Base-by-base conservation (phyloP, 2,113 vertebrate genomes). In the Halcyon malimbica region DNA sequence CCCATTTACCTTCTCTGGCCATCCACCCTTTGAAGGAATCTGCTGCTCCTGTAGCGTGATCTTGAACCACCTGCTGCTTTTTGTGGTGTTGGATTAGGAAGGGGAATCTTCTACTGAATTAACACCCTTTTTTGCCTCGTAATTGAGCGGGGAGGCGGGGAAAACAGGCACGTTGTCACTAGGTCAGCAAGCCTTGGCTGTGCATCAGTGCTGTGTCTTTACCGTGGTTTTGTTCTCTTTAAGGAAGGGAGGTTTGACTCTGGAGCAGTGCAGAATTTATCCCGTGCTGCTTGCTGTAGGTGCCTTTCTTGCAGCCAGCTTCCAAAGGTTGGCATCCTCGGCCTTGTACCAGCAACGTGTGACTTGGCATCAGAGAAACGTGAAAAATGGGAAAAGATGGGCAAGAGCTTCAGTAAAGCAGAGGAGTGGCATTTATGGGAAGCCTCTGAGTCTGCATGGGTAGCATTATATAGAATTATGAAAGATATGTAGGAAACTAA, bases 401-500 rank as follows among this genome's bases (percentile, higher is more conserved):
- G 39, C n/a, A 46, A 50, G 57, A 57, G 35, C 78, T 57, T 28
- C 41, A 5, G 53, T n/a, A 28, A 14, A 75, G 63, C 59, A 4
- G 1, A 78, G 29, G 68, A 88, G 54, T 67, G 86, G 69, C 21
- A 2, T 70, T 83, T 50, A 11, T 35, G 35, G 31, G 73, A 35
- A 71, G 57, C 37, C 68, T 42, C 0, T 39, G 82, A 75, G 88
- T 71, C 62, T 51, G 23, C 46, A 13, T 4, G 29, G 60, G 8
- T 17, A 7, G 42, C 50, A 35, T 83, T 59, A 9, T 23, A 7
- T 5, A 67, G 87, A 83, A 56, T 92, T 93, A 59, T 54, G 90
- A 90, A 94, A 88, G 67, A 11, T 4, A 5, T 28, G 17, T 60
- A 85, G 87, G 92, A 87, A 93, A 89, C 89, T 94, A 94, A 96